Conservation (phyloP, 2,113 vertebrate genomes). For the Forbesichthys papilliferus region DNA sequence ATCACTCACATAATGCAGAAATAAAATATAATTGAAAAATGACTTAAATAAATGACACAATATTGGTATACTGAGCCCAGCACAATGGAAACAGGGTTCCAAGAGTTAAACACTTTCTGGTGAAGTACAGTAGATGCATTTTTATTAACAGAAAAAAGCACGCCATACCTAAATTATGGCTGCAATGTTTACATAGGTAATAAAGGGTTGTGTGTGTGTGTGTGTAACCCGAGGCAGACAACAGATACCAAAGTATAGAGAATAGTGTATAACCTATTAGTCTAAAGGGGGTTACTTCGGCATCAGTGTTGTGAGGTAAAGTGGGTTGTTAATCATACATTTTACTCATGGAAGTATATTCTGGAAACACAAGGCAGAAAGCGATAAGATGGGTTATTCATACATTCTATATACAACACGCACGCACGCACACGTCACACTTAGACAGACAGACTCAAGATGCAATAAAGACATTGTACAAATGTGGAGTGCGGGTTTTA, state of each 20-base stretch:
- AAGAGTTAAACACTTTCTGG: not conserved
- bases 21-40: conserved; percentile 6
- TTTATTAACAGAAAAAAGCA: conserved; percentile 15
- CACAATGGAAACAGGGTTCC: not conserved
- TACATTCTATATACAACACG: not conserved
- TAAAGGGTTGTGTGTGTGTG: conserved; percentile 24
- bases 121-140: conserved; percentile 5
- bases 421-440: not conserved
- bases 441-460: not conserved
- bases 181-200: conserved; percentile 44
- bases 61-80: not conserved
- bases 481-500: not conserved
- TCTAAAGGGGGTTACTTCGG: conserved; percentile 37
- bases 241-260: conserved; percentile 5
- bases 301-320: conserved; percentile 29
- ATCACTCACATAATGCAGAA: not conserved
- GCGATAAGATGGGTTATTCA: too few species aligned
- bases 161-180: conserved; percentile 32
- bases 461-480: not conserved
- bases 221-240: conserved; percentile 26
- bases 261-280: conserved; percentile 19
- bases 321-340: conserved; percentile 55
- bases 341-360: conserved; percentile 18
- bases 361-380: conserved; percentile 4
- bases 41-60: conserved; percentile 1